Conservation (phyloP, 2,888 invertebrate species). For the Agapostemon virescens region DNA sequence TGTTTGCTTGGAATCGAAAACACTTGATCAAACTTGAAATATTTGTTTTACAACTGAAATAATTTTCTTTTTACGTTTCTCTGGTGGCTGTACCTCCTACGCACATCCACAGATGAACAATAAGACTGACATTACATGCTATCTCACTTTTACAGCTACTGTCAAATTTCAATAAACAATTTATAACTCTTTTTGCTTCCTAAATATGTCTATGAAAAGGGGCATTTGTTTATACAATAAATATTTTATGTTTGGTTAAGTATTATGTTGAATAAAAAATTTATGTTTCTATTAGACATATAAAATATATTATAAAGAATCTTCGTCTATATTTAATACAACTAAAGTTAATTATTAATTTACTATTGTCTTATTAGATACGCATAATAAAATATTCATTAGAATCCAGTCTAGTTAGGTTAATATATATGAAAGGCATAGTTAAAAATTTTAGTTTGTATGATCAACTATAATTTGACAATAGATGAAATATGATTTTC, state of each 20-base stretch:
- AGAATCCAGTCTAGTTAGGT: no score
- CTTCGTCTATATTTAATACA: no score
- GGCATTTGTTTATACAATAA: neutral
- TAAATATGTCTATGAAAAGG: no score
- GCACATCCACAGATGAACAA: no score
- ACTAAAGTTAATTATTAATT: no score
- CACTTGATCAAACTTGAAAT: neutral
- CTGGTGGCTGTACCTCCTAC: no score
- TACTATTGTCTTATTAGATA: no score
- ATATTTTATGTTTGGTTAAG: neutral
- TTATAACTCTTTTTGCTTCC: no score
- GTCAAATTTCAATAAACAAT: no score
- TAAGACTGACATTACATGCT: no score
- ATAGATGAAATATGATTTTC: neutral
- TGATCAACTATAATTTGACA: neutral
- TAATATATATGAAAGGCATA: neutral
- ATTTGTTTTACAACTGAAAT: neutral
- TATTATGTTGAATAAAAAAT: neutral
- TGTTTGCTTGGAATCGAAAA: neutral
- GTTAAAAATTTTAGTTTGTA: neutral
- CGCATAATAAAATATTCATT: no score
- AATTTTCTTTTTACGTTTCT: neutral
- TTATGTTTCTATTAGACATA: neutral
- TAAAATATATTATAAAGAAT: neutral
- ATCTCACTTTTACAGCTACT: no score